A percentile compares a stretch with the other conserved stretches of the same genome.
phyloP scores from a whole-genome alignment of 2,888 invertebrate species.

The Eurois occulta region DNA sequence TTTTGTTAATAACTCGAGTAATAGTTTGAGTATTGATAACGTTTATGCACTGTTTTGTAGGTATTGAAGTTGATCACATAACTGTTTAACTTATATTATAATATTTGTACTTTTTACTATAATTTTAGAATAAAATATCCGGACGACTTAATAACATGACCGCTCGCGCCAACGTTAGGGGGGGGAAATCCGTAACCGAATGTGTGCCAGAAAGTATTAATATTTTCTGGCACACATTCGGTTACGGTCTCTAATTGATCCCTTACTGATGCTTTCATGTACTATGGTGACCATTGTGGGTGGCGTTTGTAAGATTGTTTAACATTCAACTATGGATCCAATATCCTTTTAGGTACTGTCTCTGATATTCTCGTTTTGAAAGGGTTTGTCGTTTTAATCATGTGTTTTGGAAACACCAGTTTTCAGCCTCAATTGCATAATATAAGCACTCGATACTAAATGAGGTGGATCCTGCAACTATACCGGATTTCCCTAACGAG shows the following conservation, averaged over 20 bases:
- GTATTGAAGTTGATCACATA: no score
- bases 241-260: background rate
- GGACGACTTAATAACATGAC: no score
- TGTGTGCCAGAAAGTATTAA: no score
- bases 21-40: no score
- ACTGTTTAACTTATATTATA: no score
- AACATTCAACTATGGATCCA: background rate
- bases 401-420: background rate
- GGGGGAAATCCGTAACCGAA: no score
- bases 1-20: no score
- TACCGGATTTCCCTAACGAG: background rate
- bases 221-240: background rate
- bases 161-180: no score
- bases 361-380: background rate
- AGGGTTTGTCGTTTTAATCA: background rate
- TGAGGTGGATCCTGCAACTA: background rate
- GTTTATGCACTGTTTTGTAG: no score
- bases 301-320: background rate
- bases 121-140: no score
- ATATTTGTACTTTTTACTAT: no score
- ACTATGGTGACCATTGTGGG: background rate
- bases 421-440: conserved; percentile 1
- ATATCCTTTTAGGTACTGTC: background rate
- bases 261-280: background rate
- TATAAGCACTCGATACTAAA: background rate